These are phyloP conservation scores for Melanaphis sacchari DNA, from an alignment of 1,140 invertebrate species.

Conservation along the genomic window DNA sequence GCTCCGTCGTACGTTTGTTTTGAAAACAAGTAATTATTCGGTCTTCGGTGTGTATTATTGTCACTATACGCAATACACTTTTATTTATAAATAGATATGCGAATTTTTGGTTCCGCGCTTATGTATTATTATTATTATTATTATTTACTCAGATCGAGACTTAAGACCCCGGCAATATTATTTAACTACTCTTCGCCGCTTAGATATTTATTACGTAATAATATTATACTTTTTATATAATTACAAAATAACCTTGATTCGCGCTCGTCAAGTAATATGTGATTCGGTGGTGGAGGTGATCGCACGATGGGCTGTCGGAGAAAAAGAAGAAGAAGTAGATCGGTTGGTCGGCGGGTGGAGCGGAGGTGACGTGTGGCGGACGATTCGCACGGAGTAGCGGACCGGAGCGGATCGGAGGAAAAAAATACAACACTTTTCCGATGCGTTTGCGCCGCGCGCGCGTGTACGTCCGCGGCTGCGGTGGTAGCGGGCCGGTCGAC, in stretches of 20 bases:
- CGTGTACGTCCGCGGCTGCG: conserved; percentile 60
- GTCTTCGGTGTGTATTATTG: background rate
- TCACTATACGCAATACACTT: background rate
- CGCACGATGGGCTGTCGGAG: background rate
- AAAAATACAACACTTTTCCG: conserved; percentile 49
- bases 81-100: background rate
- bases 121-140: too few relatives aligned
- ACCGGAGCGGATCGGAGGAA: background rate
- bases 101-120: background rate
- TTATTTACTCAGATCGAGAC: background rate
- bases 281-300: background rate
- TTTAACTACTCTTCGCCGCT: background rate
- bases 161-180: background rate
- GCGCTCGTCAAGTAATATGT: background rate
- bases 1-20: background rate
- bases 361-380: background rate
- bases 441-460: conserved; percentile 60
- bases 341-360: background rate
- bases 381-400: background rate
- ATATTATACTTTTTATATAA: background rate
- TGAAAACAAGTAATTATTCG: background rate
- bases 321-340: background rate
- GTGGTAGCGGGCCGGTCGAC: conserved; percentile 32
- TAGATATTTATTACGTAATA: background rate
- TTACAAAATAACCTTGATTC: conserved; percentile 39